phyloP scores from a whole-genome alignment of 2,888 invertebrate species.

The Mechanitis mazaeus region DNA sequence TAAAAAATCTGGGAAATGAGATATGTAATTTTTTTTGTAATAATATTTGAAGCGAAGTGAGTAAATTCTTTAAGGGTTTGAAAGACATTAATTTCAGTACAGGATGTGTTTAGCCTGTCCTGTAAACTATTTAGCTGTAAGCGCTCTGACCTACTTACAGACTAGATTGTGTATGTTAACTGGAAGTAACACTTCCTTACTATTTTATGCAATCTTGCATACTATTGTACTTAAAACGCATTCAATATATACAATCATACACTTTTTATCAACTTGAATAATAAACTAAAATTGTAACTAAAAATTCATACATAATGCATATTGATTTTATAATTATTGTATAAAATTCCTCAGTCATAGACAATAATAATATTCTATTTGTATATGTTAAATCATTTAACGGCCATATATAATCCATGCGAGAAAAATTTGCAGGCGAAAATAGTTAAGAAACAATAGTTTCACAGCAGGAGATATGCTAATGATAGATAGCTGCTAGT shows the following conservation, averaged over 20 bases:
- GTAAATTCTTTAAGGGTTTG: not conserved
- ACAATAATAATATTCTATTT: too few relatives aligned
- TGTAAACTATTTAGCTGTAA: slow-evolving; percentile 5
- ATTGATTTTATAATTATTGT: too few relatives aligned
- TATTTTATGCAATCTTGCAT: slow-evolving; percentile 1
- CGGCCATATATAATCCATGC: slow-evolving; percentile 18
- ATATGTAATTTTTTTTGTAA: too few relatives aligned
- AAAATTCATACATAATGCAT: too few relatives aligned
- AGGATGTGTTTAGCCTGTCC: not conserved
- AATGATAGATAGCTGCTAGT: too few relatives aligned
- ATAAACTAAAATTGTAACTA: too few relatives aligned
- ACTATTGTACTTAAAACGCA: too few relatives aligned
- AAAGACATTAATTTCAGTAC: not conserved
- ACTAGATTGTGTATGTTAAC: not conserved
- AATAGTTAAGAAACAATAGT: slow-evolving; percentile 6
- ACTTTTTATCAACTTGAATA: too few relatives aligned
- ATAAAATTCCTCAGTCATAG: too few relatives aligned
- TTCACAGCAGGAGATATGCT: not conserved
- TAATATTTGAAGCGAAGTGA: too few relatives aligned
- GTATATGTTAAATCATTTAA: not conserved
- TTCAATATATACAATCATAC: too few relatives aligned
- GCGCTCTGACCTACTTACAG: slow-evolving; percentile 5
- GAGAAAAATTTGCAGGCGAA: slow-evolving; percentile 22
- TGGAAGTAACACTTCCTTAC: slow-evolving; percentile 3
- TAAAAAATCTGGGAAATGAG: too few relatives aligned